Conservation (phyloP, 1,140 invertebrate species). For the Drosophila pallidifrons region DNA sequence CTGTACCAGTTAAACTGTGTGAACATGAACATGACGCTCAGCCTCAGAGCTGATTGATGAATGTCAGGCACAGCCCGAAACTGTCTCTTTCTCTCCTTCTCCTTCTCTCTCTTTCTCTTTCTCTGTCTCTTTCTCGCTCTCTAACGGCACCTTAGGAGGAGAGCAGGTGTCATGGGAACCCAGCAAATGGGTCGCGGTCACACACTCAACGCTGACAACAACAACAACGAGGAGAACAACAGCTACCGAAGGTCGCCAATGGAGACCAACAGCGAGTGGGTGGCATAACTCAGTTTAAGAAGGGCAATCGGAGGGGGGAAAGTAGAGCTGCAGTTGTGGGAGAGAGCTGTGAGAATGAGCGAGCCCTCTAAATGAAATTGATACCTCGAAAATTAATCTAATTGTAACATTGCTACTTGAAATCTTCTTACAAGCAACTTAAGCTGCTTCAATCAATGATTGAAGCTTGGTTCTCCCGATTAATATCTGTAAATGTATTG, state of each 20-base stretch:
- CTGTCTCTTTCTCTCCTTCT: conserved; percentile 14
- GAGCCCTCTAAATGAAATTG: too few relatives aligned
- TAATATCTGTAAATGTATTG: too few relatives aligned
- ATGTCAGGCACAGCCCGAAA: conserved; percentile 62
- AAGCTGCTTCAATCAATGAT: too few relatives aligned
- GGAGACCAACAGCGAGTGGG: conserved; percentile 24
- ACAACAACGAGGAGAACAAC: background rate
- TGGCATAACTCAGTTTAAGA: background rate
- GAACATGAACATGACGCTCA: conserved; percentile 45
- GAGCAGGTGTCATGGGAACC: conserved; percentile 76
- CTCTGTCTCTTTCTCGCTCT: conserved; percentile 18
- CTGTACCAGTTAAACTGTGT: conserved; percentile 53
- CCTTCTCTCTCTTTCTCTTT: conserved; percentile 12
- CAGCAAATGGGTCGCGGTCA: conserved; percentile 50
- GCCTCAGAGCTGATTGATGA: conserved; percentile 71
- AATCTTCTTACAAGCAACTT: too few relatives aligned
- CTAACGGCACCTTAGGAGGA: conserved; percentile 43
- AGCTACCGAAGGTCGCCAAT: conserved; percentile 46
- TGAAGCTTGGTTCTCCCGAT: too few relatives aligned
- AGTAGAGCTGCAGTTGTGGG: background rate
- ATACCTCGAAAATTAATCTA: too few relatives aligned
- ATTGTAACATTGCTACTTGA: too few relatives aligned
- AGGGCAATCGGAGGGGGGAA: background rate
- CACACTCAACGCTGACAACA: conserved; percentile 26
- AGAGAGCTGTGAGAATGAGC: background rate